Evolutionary conservation across 2,888 invertebrate species (phyloP), one percentile per base, ranked within the genome.

Genomic region (Caenorhabditis virilis): DNA sequence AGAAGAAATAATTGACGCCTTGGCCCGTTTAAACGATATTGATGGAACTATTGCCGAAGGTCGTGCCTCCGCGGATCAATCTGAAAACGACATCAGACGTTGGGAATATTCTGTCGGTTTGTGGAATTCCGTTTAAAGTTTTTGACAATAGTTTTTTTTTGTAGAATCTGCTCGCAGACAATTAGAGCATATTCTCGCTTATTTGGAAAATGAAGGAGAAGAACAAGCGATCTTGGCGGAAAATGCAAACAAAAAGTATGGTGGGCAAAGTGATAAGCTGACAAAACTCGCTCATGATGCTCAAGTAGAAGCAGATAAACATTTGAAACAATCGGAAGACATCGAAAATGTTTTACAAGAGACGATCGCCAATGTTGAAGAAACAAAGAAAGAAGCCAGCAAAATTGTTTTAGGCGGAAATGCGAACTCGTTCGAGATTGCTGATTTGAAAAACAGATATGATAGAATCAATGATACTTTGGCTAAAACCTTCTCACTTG

Each of bases 201-300:
- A 90, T 76, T 86, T 95, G 33, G 90, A 91, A 59, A 89, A 89
- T 0, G 92, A 93, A 79, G 95, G 95, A 0, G 87, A 88, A 18
- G 88, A 88, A 3, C 92, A 94, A 0, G 85, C 94, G 58, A 87
- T 88, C 1, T 89, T 90, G 71, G 95, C 95, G 0, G 88, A 89
- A 49, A 82, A 84, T 23, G 85, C 85, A 0, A 78, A 84, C 60
- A 78, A 82, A 45, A 82, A 83, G 56, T 85, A 84, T 74, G 95
- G 95, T 15, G 92, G 92, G 73, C 93, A 94, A 82, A 74, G 66
- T 45, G 16, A 52, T 18, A 92, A 91, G 79, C 93, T 98, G 90
- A 92, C 93, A 0, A 88, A 89, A 13, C 89, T 95, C 52, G 93
- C 95, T 0, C 89, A 91, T 66, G 90, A 93, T 83, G 93, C 95